phyloP scores from a whole-genome alignment of 2,797 vertebrate genomes.

The Sandelia bainsii region DNA sequence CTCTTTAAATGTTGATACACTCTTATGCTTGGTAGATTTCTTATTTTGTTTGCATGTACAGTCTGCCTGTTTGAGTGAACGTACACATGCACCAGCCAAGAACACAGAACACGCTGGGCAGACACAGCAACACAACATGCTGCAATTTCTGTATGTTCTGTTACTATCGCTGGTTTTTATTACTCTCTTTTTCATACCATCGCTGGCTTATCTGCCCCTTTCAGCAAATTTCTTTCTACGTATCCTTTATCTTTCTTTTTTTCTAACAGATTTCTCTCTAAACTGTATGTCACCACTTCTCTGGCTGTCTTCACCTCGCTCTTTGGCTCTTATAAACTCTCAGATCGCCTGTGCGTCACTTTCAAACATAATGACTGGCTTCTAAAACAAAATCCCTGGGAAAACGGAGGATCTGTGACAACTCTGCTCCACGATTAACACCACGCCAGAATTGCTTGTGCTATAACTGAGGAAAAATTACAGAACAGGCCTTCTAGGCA shows the following conservation, averaged over 20 bases:
- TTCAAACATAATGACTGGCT: conserved; percentile 18
- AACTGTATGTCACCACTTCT: neutral
- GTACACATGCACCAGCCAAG: conserved; percentile 38
- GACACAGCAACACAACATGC: neutral
- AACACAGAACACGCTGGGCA: conserved; percentile 12
- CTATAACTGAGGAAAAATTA: neutral
- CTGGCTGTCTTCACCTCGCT: conserved; percentile 5
- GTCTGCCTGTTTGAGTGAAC: conserved; percentile 25
- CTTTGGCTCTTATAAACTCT: conserved; percentile 1
- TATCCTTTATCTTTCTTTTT: conserved; percentile 2
- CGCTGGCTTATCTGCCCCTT: conserved; percentile 4
- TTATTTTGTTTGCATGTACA: conserved; percentile 26
- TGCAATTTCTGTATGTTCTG: neutral
- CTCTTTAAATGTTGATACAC: neutral
- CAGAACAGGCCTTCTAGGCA: neutral
- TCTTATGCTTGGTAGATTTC: conserved; percentile 26
- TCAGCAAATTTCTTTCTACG: conserved; percentile 1
- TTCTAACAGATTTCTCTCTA: neutral
- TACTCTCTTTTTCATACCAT: neutral
- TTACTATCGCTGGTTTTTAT: neutral
- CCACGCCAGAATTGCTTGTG: neutral
- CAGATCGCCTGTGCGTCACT: neutral
- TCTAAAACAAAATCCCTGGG: conserved; percentile 17
- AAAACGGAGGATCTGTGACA: conserved; percentile 5
- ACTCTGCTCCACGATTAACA: neutral